Evolutionary conservation across 2,113 vertebrate species (phyloP).

Genomic region (Daphoenositta chrysoptera): DNA sequence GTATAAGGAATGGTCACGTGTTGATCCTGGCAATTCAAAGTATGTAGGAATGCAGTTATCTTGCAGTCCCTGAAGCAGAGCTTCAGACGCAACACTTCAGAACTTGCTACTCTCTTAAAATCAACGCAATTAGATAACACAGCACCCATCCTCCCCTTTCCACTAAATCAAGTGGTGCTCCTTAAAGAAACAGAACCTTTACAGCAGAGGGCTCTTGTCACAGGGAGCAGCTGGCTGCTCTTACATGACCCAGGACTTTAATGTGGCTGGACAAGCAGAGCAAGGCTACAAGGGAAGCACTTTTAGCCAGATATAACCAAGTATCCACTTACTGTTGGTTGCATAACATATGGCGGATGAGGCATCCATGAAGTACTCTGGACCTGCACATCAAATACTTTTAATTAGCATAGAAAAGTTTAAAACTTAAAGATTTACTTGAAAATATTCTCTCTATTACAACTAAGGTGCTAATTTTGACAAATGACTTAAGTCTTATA

Average conservation of each 20-base stretch:
- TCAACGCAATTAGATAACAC: not conserved
- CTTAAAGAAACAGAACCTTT: not conserved
- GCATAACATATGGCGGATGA: conserved; percentile 99
- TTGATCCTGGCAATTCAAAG: conserved; percentile 6
- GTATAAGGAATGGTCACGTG: not conserved
- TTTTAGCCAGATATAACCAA: conserved; percentile 63
- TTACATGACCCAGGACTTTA: not conserved
- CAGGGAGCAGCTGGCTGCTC: not conserved
- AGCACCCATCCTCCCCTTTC: not conserved
- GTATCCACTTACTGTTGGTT: conserved; percentile 93
- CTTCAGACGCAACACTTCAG: not conserved
- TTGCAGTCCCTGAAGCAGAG: not conserved
- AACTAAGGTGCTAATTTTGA: not conserved
- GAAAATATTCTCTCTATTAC: not conserved
- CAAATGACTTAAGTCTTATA: not conserved
- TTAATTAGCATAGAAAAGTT: conserved; percentile 70
- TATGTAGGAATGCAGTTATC: not conserved
- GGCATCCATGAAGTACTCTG: conserved; percentile 99
- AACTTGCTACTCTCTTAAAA: not conserved
- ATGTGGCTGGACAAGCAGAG: not conserved
- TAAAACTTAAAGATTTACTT: conserved; percentile 1
- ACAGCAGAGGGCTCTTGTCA: not conserved
- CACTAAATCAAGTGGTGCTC: not conserved
- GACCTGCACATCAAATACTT: conserved; percentile 84
- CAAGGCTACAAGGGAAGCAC: not conserved